Base-by-base conservation (phyloP, 2,113 vertebrate genomes). In the Forbesichthys agassizii region DNA sequence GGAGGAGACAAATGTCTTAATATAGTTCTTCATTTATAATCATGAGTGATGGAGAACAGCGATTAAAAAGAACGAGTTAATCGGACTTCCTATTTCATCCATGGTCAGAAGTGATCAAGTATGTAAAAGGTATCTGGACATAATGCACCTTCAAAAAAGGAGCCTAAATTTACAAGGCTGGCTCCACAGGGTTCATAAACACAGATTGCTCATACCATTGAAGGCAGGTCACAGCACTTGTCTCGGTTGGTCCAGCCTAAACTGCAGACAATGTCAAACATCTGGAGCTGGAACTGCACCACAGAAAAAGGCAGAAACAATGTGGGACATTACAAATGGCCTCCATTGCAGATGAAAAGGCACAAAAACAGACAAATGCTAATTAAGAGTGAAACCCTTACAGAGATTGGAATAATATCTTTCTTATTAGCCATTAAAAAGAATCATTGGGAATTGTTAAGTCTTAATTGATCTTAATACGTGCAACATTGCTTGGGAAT, bases 241-340 rank as follows among this genome's bases (percentile, higher is more conserved):
- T 99, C 98, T 87, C 96, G 93, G 83, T 94, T 98, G 81, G 96
- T 95, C 98, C 98, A 99, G 83, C 97, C 95, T 10, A 96, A 92
- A 78, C 96, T 99, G 92, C 98, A 99, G 56, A 99, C 93, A 59
- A 99, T 98, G 85, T 99, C 98, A 82, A 99, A 99, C 94, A 94
- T 98, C 94, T 99, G 98, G 87, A 99, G 95, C 92, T 98, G 96
- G 92, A 99, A 95, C 98, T 99, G 81, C 78, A 92, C 90, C 91
- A 91, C 18, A 92, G 84, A 84, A 62, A 63, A 73, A 75, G 46
- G 71, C 58, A 71, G 58, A 54, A 78, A 81, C 61, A 75, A 71
- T 47, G 64, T 71, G 27, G 58, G 68, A 77, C 84, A 84, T 90
- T 86, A 90, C 77, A 88, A 85, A 85, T 82, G 75, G 85, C 73